Conservation (phyloP, 2,888 invertebrate genomes). For the Adelognathus sp. region DNA sequence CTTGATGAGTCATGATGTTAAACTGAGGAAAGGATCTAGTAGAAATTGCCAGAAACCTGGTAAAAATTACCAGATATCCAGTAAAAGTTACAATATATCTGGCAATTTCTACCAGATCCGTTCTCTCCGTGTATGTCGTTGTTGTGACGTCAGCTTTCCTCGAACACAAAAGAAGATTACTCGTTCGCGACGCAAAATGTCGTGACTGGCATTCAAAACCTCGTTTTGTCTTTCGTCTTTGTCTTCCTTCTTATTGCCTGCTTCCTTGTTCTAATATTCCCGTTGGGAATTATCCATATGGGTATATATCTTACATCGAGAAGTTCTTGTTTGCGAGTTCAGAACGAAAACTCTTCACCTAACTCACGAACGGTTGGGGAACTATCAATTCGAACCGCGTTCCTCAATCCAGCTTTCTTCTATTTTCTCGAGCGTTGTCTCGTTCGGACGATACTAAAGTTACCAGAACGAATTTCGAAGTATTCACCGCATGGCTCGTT, state of each 20-base stretch:
- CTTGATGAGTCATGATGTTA: too few relatives aligned
- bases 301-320: background rate
- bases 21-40: too few relatives aligned
- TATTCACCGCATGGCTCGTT: background rate
- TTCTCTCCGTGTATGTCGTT: background rate
- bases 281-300: background rate
- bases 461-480: conserved; percentile 6
- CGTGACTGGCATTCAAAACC: background rate
- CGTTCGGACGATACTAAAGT: conserved; percentile 11
- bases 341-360: background rate
- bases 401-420: conserved; percentile 3
- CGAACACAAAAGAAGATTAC: background rate
- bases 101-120: too few relatives aligned
- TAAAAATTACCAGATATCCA: too few relatives aligned
- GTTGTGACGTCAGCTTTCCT: background rate
- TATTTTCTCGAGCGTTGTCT: background rate
- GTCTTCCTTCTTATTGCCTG: background rate
- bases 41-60: too few relatives aligned
- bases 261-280: background rate
- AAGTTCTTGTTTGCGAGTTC: conserved; percentile 14
- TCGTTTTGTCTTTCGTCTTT: background rate
- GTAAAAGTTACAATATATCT: too few relatives aligned
- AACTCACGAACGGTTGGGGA: background rate
- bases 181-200: background rate
- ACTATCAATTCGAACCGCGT: conserved; percentile 26